phyloP scores from a whole-genome alignment of 2,888 invertebrate species.

The Limnephilus lunatus region DNA sequence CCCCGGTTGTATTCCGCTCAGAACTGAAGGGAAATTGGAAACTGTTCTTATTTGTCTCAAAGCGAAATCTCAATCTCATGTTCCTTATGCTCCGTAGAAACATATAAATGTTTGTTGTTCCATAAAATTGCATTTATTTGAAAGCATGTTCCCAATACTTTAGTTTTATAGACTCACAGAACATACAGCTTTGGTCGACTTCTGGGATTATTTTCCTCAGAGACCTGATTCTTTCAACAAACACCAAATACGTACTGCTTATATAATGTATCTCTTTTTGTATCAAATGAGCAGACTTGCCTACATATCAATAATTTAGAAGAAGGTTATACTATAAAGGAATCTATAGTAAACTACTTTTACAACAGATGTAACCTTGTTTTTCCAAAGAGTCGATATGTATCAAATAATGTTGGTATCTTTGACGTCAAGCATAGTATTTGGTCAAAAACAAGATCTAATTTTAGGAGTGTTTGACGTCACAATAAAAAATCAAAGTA shows the following conservation, averaged over 20 bases:
- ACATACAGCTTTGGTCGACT: background rate
- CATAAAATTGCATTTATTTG: background rate
- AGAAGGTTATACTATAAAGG: too few relatives aligned
- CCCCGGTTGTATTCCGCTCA: background rate
- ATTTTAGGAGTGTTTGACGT: background rate
- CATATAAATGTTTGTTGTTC: background rate
- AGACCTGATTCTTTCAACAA: background rate
- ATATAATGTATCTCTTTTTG: background rate
- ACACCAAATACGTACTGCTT: background rate
- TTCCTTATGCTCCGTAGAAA: background rate
- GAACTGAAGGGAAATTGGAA: constrained; percentile 23
- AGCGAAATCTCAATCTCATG: background rate
- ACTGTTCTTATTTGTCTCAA: constrained; percentile 29
- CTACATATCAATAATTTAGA: too few relatives aligned
- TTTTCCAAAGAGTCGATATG: too few relatives aligned
- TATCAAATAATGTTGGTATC: background rate
- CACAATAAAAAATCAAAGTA: background rate
- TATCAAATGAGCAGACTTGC: background rate
- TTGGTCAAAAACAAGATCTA: background rate
- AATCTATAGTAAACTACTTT: too few relatives aligned
- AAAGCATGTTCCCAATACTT: background rate
- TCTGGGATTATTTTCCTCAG: background rate
- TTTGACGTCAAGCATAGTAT: background rate
- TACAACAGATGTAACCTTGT: too few relatives aligned
- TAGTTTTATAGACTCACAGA: background rate